Base-by-base conservation (phyloP, 2,797 vertebrate genomes). In the Picus viridis region DNA sequence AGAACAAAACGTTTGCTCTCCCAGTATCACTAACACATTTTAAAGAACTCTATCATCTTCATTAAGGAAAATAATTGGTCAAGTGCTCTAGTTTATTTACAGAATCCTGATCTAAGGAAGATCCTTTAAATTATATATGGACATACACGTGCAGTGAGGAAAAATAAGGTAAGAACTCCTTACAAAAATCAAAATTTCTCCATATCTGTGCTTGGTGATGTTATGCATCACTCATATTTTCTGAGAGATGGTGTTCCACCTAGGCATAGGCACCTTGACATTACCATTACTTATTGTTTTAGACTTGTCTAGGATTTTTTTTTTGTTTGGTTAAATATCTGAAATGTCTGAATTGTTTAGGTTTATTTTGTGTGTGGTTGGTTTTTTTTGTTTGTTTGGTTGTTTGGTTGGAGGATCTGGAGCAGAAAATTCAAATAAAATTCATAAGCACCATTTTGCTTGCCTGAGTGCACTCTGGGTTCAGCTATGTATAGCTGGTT, bases 371-470 rank as follows among this genome's bases (percentile, higher is more conserved):
- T 22, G 9, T 49, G 18, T 7, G 47, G 47, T 49, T 20, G 47
- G 22, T 20, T 27, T 16, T 2, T 5, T 10, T 5, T 4, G 36
- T 1, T 49, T 11, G 6, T 3, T 15, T 23, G 32, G 7, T 3
- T 7, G 41, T 15, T 43, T 43, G 41, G 15, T 43, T 43, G 58
- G 69, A 90, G 82, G 47, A 86, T 89, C 45, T 89, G 79, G 80
- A 91, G 76, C 70, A 88, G 80, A 94, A 93, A 94, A 91, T 54
- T 77, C 41, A 91, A 77, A 89, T 89, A 88, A 87, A 91, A 91
- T 86, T 84, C 41, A 18, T 85, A 87, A 92, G 15, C 0, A 0
- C 14, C 51, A 59, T 64, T 85, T 86, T 86, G 3, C 18, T 68
- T 85, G 65, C 78, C 61, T 77, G 72, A 90, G 77, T 62, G n/a